Conservation (phyloP, 2,888 invertebrate species). For the Horisme vitalbata region DNA sequence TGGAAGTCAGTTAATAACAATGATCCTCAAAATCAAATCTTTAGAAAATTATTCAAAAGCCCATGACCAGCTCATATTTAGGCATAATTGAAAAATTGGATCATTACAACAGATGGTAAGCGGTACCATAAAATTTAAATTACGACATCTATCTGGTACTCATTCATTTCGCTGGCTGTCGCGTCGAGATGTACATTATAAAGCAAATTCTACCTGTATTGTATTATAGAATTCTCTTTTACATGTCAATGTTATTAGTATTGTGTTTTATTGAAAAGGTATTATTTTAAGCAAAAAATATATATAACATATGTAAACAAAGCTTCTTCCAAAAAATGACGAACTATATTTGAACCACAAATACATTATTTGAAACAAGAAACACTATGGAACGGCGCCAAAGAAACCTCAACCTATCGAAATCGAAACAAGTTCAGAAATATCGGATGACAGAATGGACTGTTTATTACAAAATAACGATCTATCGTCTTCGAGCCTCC, state of each 20-base stretch:
- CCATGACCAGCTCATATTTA: too few species aligned
- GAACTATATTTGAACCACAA: too few species aligned
- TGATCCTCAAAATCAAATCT: too few species aligned
- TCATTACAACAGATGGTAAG: slow-evolving; percentile 20
- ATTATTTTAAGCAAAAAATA: too few species aligned
- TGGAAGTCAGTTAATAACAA: too few species aligned
- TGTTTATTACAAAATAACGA: slow-evolving; percentile 80
- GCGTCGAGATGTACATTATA: slow-evolving; percentile 5
- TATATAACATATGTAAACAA: too few species aligned
- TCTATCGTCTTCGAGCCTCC: slow-evolving; percentile 71
- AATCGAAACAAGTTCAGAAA: slow-evolving; percentile 56
- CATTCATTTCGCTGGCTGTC: slow-evolving; percentile 13
- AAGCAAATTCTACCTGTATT: slow-evolving; percentile 12
- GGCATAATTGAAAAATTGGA: slow-evolving; percentile 10
- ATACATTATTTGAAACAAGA: background rate
- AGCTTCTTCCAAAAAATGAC: too few species aligned
- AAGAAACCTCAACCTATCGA: slow-evolving; percentile 59
- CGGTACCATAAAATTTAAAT: slow-evolving; percentile 20
- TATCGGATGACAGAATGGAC: slow-evolving; percentile 79
- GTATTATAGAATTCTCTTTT: too few species aligned
- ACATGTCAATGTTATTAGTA: too few species aligned
- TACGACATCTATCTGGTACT: slow-evolving; percentile 15
- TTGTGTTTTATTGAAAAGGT: too few species aligned
- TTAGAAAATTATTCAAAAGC: too few species aligned
- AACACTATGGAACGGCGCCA: slow-evolving; percentile 53